A percentile compares a stretch with the other conserved stretches of the same genome.
phyloP scores from a whole-genome alignment of 2,888 invertebrate genomes.

The Ichneumoninae sp. region DNA sequence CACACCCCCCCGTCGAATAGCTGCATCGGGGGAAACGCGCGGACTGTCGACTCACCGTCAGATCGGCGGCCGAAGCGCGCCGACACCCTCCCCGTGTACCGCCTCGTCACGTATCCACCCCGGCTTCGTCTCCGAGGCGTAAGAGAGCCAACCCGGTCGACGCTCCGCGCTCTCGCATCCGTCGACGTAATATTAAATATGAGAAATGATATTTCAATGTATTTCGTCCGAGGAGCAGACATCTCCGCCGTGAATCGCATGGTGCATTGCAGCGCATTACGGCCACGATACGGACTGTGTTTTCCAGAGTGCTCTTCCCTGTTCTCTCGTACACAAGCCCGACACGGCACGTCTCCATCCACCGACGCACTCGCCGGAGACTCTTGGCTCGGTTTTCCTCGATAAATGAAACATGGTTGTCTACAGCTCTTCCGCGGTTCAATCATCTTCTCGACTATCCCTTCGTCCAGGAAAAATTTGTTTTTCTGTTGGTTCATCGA shows the following conservation, averaged over 20 bases:
- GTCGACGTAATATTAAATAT: constrained; percentile 76
- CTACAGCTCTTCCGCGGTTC: background rate
- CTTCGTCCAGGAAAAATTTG: background rate
- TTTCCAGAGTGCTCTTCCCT: constrained; percentile 59
- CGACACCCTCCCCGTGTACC: background rate
- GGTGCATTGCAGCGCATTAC: constrained; percentile 8
- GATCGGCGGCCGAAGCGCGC: constrained; percentile 1
- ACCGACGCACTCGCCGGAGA: background rate
- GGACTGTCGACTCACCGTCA: constrained; percentile 47
- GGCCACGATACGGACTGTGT: constrained; percentile 14
- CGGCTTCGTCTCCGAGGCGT: background rate
- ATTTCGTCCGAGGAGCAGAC: constrained; percentile 64
- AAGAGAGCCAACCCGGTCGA: background rate
- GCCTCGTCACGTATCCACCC: constrained; percentile 28
- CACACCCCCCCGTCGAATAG: background rate
- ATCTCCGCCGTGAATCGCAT: constrained; percentile 27
- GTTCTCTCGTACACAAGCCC: background rate
- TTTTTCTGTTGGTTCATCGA: background rate
- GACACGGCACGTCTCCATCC: constrained; percentile 11
- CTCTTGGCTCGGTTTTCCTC: constrained; percentile 16
- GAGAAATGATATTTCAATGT: constrained; percentile 79
- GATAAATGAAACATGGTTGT: constrained; percentile 17
- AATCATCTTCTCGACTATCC: background rate
- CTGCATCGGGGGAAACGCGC: constrained; percentile 7
- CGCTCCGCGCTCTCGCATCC: constrained; percentile 2